Base-by-base conservation (phyloP, 2,888 invertebrate genomes). In the Chorisops tibialis region DNA sequence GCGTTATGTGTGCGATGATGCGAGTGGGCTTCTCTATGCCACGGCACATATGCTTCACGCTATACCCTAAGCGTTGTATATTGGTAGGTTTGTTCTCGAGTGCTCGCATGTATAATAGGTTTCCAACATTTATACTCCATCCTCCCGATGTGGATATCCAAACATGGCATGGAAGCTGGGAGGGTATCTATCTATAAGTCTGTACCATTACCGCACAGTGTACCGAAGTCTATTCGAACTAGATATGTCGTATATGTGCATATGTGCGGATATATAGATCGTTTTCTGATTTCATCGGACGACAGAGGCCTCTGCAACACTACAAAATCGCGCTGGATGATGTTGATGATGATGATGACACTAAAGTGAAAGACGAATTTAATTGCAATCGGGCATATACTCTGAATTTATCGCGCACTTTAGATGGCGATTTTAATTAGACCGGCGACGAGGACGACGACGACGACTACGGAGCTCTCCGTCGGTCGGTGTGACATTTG, bases 311-410 rank as follows among this genome's bases (percentile, higher is more conserved):
- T n/a, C 18, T 18, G 45, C 45, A 43, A 18, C 56, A 56, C 54
- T 30, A 43, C 56, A 56, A 56, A n/a, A 56, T 56, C 43, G 45
- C 56, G 43, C 56, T 45, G 43, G 56, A 56, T 56, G 54, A 54
- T 54, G 56, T 24, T 18, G 56, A 56, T 56, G 56, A 45, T 30
- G 56, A 45, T 56, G 56, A 56, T 56, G 56, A 43, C 21, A 56
- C 56, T 45, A 56, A 59, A 59, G 48, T 59, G 48, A 59, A 59
- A 59, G 59, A 59, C 59, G 59, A 59, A 59, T 59, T 59, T 59
- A 59, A 59, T 59, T 59, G 59, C 59, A 48, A 59, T 59, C 48
- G 48, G 45, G 19, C 47, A 56, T n/a, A n/a, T 56, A 59, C 47
- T 59, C 47, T 59, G 59, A 59, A 59, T 59, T 59, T 59, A 59